Conservation (phyloP, 2,888 invertebrate species). For the Hoplodrina blanda region DNA sequence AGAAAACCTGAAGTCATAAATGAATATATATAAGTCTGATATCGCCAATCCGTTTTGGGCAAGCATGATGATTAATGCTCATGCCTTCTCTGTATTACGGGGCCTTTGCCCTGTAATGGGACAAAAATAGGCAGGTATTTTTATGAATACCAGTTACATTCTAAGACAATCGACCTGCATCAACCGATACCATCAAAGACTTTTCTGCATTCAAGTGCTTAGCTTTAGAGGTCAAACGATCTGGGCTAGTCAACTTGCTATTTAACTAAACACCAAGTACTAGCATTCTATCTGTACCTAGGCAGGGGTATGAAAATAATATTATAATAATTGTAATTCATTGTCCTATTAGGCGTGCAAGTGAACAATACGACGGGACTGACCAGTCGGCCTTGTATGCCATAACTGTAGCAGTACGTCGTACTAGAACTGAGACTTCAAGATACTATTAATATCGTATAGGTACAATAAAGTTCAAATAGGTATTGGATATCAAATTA, state of each 20-base stretch:
- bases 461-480: background rate
- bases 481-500: background rate
- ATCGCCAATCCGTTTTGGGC: no score
- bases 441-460: slow-evolving; percentile 8
- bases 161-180: background rate
- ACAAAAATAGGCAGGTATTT: no score
- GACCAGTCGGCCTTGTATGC: slow-evolving; percentile 65
- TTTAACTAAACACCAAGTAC: background rate
- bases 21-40: no score
- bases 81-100: no score
- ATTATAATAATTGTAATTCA: slow-evolving; percentile 35
- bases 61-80: no score
- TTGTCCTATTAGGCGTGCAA: slow-evolving; percentile 15
- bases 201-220: background rate
- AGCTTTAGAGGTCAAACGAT: background rate
- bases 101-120: no score
- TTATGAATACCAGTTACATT: no score
- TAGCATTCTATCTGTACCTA: background rate
- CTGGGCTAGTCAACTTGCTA: no score
- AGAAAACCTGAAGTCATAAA: no score
- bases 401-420: slow-evolving; percentile 28
- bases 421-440: slow-evolving; percentile 3
- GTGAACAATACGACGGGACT: slow-evolving; percentile 51
- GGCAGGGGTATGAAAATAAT: slow-evolving; percentile 21
- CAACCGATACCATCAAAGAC: background rate